Evolutionary conservation across 2,888 invertebrate species (phyloP), one percentile per base, ranked within the genome.

Genomic region (Cantharis nigra): DNA sequence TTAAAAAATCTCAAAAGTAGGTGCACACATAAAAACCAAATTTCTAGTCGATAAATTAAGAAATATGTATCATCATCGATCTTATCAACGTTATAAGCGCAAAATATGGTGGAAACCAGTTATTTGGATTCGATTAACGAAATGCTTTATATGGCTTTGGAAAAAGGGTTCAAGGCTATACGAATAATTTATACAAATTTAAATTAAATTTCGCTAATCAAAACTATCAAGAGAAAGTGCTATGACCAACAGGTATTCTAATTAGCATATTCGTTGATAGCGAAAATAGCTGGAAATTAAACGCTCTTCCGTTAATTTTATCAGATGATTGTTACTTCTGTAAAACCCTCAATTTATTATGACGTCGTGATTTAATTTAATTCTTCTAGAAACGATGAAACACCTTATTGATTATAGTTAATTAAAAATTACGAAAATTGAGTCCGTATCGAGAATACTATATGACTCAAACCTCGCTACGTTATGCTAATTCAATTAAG

Each of bases 181-280:
- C 26, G 16, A 67, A 49, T 49, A 49, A 67, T 67, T 67, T 67
- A 67, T 18, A 67, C 23, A 23, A 67, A 26, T 67, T 67, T 23
- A 67, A 67, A 20, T 67, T 13, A 67, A 67, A 67, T 23, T 67
- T 67, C 26, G 65, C 65, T n/a, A 67, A 23, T 26, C 26, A 26
- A 67, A 67, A 23, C 20, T 20, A 67, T 9, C 0, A 67, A 67
- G 65, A 67, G 65, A 67, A 67, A 67, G 65, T 67, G 26, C 18
- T 67, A 67, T 26, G 65, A 23, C 65, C 65, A 67, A 70, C 70
- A 70, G 70, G 70, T 70, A 70, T 20, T 33, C 20, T 33, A 49
- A 70, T 70, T 70, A 33, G 70, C 70, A 70, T 70, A 70, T 14
- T 30, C 49, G 20, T 70, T 18, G 70, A 16, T 20, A 33, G 49